These are phyloP conservation scores for Monopis laevigella DNA, from an alignment of 2,888 invertebrate genomes.

Conservation along the genomic window DNA sequence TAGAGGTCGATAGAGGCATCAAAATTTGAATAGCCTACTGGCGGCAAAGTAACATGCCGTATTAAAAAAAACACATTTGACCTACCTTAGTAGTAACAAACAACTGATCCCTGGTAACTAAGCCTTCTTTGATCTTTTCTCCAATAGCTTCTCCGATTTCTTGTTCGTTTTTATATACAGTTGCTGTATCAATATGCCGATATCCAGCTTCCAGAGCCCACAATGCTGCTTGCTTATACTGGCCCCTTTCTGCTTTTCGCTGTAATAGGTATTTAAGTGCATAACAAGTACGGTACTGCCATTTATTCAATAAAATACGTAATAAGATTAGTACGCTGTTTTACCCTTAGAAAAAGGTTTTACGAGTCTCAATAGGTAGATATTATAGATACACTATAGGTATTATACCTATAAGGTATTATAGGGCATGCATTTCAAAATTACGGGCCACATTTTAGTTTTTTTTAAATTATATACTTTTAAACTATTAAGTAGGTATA, in stretches of 20 bases:
- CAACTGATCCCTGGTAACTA: constrained; percentile 53
- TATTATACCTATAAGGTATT: too few species aligned
- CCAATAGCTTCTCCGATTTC: constrained; percentile 57
- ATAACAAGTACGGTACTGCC: neutral
- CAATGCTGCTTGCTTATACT: constrained; percentile 49
- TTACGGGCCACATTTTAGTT: too few species aligned
- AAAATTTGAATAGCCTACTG: too few species aligned
- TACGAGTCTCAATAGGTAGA: neutral
- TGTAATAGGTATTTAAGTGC: constrained; percentile 19
- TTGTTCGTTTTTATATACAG: constrained; percentile 54
- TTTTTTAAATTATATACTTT: too few species aligned
- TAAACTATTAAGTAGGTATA: too few species aligned
- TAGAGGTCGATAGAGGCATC: too few species aligned
- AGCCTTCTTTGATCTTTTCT: constrained; percentile 52
- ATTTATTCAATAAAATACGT: neutral
- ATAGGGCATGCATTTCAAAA: too few species aligned
- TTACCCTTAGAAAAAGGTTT: neutral
- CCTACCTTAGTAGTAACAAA: constrained; percentile 66
- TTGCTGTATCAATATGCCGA: constrained; percentile 63
- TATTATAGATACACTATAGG: neutral
- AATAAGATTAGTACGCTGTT: neutral
- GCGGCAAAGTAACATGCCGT: too few species aligned
- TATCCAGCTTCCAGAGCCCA: constrained; percentile 60
- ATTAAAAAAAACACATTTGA: too few species aligned
- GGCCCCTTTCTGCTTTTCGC: constrained; percentile 41